A percentile compares a stretch with the other conserved stretches of the same genome.
Conservation (phyloP, 2,888 invertebrate species). For the Melinopterus prodromus region DNA sequence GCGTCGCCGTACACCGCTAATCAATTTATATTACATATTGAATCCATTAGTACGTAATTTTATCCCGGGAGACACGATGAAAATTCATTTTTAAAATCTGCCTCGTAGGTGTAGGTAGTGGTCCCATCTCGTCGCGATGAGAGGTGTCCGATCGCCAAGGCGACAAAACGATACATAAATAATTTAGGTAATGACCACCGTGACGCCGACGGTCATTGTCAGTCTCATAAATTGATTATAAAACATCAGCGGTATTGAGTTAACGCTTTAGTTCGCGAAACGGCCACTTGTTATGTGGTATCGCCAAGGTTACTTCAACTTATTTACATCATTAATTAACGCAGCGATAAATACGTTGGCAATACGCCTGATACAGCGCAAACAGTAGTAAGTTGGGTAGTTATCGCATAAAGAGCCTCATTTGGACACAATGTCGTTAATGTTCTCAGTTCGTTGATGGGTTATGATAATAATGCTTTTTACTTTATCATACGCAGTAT, state of each 20-base stretch:
- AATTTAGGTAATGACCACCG: background rate
- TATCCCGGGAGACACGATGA: background rate
- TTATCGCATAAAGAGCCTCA: background rate
- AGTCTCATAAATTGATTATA: background rate
- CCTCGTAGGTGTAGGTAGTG: background rate
- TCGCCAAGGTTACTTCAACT: background rate
- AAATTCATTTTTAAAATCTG: background rate
- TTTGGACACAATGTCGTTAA: background rate
- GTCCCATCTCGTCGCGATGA: background rate
- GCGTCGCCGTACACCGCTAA: background rate
- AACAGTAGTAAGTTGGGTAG: background rate
- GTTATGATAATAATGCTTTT: too few relatives aligned
- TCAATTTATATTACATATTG: constrained; percentile 4
- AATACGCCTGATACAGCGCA: background rate
- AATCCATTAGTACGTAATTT: background rate
- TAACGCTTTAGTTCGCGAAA: background rate
- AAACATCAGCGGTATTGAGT: background rate
- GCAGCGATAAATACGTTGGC: background rate
- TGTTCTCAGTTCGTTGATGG: too few relatives aligned
- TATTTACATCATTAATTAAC: constrained; percentile 4
- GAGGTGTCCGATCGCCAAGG: background rate
- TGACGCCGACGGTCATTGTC: background rate
- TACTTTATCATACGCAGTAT: too few relatives aligned
- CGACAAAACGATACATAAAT: background rate
- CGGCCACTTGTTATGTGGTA: background rate